phyloP scores from a whole-genome alignment of 2,888 invertebrate genomes.

The Pollenia angustigena region DNA sequence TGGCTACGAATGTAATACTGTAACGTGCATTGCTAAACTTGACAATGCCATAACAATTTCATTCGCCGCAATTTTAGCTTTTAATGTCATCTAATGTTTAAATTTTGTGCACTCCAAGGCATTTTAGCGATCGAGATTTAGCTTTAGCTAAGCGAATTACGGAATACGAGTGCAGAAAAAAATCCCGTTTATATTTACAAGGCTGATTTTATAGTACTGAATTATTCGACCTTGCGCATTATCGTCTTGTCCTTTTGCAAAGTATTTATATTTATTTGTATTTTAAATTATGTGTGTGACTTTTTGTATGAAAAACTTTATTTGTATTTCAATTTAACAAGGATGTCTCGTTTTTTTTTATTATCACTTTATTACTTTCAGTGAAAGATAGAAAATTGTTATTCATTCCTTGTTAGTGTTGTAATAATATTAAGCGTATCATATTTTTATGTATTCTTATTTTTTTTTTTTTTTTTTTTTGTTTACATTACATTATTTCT shows the following conservation, averaged over 20 bases:
- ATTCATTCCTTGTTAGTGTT: background rate
- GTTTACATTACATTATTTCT: background rate
- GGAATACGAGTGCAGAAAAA: too few species aligned
- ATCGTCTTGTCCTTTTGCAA: background rate
- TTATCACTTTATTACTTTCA: conserved; percentile 1
- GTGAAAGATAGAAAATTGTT: background rate
- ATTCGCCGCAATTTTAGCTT: too few species aligned
- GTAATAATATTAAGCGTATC: background rate
- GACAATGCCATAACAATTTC: too few species aligned
- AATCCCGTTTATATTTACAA: too few species aligned
- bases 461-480: background rate
- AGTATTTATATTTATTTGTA: background rate
- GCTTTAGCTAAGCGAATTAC: too few species aligned
- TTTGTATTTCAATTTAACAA: background rate
- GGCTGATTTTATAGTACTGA: too few species aligned
- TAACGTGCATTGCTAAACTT: too few species aligned
- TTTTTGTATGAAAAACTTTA: background rate
- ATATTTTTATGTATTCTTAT: background rate
- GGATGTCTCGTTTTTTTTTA: conserved; percentile 13
- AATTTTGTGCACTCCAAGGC: too few species aligned
- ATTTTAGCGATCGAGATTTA: too few species aligned
- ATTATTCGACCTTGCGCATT: too few species aligned
- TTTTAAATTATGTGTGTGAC: background rate
- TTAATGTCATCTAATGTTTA: too few species aligned
- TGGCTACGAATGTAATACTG: too few species aligned